Evolutionary conservation across 2,797 vertebrate species (phyloP).

Genomic region (Sebastes flavidus): DNA sequence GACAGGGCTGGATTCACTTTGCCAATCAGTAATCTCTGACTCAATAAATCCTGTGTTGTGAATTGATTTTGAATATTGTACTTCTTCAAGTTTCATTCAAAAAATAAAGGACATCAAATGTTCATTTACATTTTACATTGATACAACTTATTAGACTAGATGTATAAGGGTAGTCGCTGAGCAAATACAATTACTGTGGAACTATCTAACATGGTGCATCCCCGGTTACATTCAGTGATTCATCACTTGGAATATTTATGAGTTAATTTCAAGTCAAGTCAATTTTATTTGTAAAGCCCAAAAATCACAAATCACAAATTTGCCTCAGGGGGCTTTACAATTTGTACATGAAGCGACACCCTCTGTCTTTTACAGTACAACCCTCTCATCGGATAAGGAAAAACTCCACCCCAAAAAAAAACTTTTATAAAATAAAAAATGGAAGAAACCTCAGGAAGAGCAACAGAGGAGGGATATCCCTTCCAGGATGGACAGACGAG

Average conservation of each 20-base stretch:
- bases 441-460: too few species aligned
- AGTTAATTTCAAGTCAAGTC: too few species aligned
- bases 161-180: not conserved
- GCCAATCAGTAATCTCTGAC: not conserved
- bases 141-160: not conserved
- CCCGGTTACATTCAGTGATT: not conserved
- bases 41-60: not conserved
- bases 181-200: not conserved
- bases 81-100: not conserved
- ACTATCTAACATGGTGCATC: not conserved
- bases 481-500: too few species aligned
- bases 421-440: too few species aligned
- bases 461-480: too few species aligned
- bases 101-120: not conserved
- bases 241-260: not conserved
- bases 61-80: not conserved
- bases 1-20: not conserved
- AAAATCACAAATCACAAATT: too few species aligned
- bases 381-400: too few species aligned
- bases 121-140: not conserved
- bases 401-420: too few species aligned
- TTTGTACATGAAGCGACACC: too few species aligned
- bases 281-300: too few species aligned
- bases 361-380: too few species aligned
- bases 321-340: too few species aligned